These are phyloP conservation scores for Sarcophaga variegata DNA, from an alignment of 2,888 invertebrate species.

Conservation along the genomic window DNA sequence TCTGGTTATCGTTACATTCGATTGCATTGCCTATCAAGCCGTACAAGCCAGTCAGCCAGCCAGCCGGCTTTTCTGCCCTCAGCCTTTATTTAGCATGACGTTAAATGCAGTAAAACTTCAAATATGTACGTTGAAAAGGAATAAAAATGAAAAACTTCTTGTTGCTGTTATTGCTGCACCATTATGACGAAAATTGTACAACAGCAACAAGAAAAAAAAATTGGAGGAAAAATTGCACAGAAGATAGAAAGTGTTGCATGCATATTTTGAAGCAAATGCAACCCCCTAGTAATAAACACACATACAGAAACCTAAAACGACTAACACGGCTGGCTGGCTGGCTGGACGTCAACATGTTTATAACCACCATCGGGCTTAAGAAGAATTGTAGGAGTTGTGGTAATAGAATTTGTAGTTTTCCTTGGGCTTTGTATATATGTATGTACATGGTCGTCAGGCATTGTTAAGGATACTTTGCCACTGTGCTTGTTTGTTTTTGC, in stretches of 20 bases:
- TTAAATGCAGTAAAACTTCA: slow-evolving; percentile 22
- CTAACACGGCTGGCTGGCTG: neutral
- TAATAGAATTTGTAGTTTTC: slow-evolving; percentile 54
- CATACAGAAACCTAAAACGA: no score
- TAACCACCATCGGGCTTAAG: neutral
- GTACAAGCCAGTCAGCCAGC: neutral
- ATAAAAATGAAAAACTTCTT: slow-evolving; percentile 2
- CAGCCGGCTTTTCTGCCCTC: neutral
- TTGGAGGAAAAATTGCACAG: no score
- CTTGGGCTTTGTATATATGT: slow-evolving; percentile 34
- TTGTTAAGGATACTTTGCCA: slow-evolving; percentile 29
- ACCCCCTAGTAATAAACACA: neutral
- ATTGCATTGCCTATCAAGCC: slow-evolving; percentile 19
- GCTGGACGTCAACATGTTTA: neutral
- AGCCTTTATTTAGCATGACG: neutral
- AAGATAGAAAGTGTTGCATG: neutral
- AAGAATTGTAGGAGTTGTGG: slow-evolving; percentile 9
- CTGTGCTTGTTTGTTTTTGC: neutral
- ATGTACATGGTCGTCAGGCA: neutral
- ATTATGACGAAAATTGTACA: neutral
- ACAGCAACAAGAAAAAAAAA: no score
- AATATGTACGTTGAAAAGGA: neutral
- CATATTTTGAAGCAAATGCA: no score
- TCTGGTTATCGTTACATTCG: slow-evolving; percentile 22
- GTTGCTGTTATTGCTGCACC: neutral